phyloP scores from a whole-genome alignment of 1,140 invertebrate genomes.

The Drosophila littoralis region DNA sequence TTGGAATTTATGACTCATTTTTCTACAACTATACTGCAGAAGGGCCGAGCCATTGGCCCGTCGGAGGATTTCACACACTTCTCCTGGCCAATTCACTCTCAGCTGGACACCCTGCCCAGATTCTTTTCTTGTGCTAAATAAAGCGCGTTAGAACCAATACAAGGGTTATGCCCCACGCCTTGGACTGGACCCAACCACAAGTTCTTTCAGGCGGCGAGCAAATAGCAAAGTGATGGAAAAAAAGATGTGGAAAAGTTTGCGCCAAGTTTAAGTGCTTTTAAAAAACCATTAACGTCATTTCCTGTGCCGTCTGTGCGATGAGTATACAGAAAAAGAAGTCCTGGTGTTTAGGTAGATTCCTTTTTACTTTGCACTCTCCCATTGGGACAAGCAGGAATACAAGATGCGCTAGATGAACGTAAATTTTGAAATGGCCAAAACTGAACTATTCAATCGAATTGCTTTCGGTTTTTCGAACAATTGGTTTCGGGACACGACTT shows the following conservation, averaged over 20 bases:
- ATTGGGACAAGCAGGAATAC: constrained; percentile 41
- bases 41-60: constrained; percentile 21
- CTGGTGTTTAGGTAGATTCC: constrained; percentile 1
- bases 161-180: constrained; percentile 53
- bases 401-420: constrained; percentile 29
- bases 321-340: constrained; percentile 2
- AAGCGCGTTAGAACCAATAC: constrained; percentile 58
- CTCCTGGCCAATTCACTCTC: constrained; percentile 10
- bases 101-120: not conserved
- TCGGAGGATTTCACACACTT: not conserved
- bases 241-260: constrained; percentile 47
- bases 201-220: constrained; percentile 19
- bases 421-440: constrained; percentile 47
- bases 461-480: not conserved
- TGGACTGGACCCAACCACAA: constrained; percentile 6
- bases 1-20: constrained; percentile 76
- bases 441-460: not conserved
- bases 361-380: constrained; percentile 22
- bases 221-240: constrained; percentile 27
- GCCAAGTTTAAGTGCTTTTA: constrained; percentile 81
- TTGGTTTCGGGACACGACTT: not conserved
- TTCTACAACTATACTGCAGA: constrained; percentile 8
- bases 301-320: constrained; percentile 47
- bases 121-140: constrained; percentile 52
- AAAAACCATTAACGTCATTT: constrained; percentile 82